A percentile compares a stretch with the other conserved stretches of the same genome.
phyloP scores from a whole-genome alignment of 37 sponge, comb jelly and placozoan species.

The Spongia lamella region DNA sequence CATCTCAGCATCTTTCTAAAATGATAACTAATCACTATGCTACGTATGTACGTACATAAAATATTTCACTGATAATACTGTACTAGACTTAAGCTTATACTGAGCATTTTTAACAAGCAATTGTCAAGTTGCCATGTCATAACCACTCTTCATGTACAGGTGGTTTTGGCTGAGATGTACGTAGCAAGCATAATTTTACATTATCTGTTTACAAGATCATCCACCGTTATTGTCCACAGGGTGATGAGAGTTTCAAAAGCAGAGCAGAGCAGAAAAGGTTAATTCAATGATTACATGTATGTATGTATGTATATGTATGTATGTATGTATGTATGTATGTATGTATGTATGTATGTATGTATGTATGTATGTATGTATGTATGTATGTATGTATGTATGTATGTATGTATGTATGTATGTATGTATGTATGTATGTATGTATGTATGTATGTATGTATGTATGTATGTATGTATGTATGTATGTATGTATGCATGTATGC shows the following conservation, averaged over 20 bases:
- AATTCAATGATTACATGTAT: conserved; percentile 4
- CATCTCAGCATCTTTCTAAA: too few species aligned
- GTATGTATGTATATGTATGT: conserved; percentile 11
- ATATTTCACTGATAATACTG: too few species aligned
- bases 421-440: conserved; percentile 12
- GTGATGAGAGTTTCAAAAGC: background rate
- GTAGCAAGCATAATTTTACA: too few species aligned
- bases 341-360: conserved; percentile 24
- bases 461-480: conserved; percentile 17
- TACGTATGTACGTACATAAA: too few species aligned
- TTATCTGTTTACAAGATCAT: background rate
- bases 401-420: conserved; percentile 18
- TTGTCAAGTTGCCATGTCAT: too few species aligned
- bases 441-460: conserved; percentile 31
- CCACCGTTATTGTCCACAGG: background rate
- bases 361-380: conserved; percentile 18
- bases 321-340: conserved; percentile 13
- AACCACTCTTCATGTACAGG: too few species aligned
- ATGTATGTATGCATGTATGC: conserved; percentile 8
- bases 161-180: too few species aligned
- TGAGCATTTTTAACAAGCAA: too few species aligned
- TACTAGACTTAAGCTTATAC: too few species aligned
- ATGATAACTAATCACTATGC: too few species aligned
- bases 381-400: conserved; percentile 20
- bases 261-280: conserved; percentile 35